Conservation (phyloP, 2,888 invertebrate species). For the Cheilosia scutellata region DNA sequence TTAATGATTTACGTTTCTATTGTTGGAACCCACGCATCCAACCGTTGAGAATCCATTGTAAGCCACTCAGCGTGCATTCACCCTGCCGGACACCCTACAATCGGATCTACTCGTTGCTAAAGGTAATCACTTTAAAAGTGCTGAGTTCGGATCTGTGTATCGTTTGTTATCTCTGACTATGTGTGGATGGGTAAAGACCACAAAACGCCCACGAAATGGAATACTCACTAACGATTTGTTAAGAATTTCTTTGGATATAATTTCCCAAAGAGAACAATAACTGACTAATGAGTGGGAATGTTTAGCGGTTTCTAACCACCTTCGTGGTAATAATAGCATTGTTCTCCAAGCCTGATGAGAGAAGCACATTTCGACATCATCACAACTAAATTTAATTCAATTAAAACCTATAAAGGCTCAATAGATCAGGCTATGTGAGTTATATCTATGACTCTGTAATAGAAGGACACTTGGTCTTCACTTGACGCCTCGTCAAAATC, state of each 20-base stretch:
- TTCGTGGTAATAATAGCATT: background rate
- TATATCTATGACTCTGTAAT: too few species aligned
- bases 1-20: background rate
- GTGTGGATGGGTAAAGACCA: background rate
- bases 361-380: background rate
- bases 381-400: too few species aligned
- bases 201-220: background rate
- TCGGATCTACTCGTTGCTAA: background rate
- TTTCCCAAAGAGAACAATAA: background rate
- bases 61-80: background rate
- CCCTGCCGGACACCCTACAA: background rate
- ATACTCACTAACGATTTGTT: background rate
- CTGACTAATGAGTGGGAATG: background rate
- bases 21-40: background rate
- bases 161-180: background rate
- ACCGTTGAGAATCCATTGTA: background rate
- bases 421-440: too few species aligned
- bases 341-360: background rate
- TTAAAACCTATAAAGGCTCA: too few species aligned
- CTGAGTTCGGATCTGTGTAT: background rate
- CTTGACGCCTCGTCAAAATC: too few species aligned
- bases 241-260: background rate
- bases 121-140: background rate
- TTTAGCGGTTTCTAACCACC: background rate
- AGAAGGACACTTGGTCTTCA: too few species aligned